Evolutionary conservation across 2,797 vertebrate genomes (phyloP), one percentile per base, ranked within the genome.

Genomic region (Erithacus rubecula): DNA sequence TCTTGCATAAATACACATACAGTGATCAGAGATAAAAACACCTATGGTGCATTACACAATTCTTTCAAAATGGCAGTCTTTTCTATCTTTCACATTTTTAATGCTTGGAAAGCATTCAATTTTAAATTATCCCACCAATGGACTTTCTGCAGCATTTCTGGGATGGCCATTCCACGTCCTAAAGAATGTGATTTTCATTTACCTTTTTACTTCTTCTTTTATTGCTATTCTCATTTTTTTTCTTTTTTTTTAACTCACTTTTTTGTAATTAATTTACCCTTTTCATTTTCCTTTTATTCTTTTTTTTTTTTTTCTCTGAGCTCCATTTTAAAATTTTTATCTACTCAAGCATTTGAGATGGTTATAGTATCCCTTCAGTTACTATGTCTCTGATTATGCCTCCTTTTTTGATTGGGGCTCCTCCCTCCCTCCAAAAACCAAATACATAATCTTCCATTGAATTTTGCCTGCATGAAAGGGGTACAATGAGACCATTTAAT

Each of bases 401-500:
- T 70, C 60, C 23, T 30, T 71, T 92, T 74, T 46, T 83, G 64
- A 37, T 75, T 70, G 34, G 29, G 51, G 30, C 37, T 52, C 75
- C 32, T 79, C 60, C 47, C 51, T 81, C 56, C 49, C 49, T 86
- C 72, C 59, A 62, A 78, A 93, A 93, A 84, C 34, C 69, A 82
- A 49, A 87, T 27, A 86, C 32, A 86, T 80, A 64, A 80, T 85
- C 58, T 90, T 84, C 68, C 2, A 2, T 32, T 87, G 64, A 87
- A 85, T 92, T 91, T 77, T 85, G 56, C 30, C 52, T 83, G 64
- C 24, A 71, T 87, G 53, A 68, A 88, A 85, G 94, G 34, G 58
- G 46, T 53, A 77, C 46, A 92, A 89, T 92, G 64, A 78, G 26
- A 76, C 69, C 65, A 49, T 89, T 96, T 91, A 80, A 83, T 95